Conservation (phyloP, 2,888 invertebrate genomes). For the Apamea anceps region DNA sequence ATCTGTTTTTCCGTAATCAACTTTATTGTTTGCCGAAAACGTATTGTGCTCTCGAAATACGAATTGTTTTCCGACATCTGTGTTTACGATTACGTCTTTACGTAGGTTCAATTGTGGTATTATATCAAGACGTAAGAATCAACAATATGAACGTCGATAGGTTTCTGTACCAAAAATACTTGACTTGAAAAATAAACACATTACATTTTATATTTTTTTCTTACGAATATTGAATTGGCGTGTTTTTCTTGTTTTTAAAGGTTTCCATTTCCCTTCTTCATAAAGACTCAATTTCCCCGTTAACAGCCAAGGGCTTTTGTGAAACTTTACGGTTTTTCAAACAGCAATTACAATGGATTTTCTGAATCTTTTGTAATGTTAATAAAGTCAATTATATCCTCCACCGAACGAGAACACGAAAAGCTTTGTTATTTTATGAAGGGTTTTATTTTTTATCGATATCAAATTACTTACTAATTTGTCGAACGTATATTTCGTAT, state of each 20-base stretch:
- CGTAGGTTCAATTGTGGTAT: slow-evolving; percentile 16
- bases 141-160: neutral
- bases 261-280: neutral
- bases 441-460: slow-evolving; percentile 16
- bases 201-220: neutral
- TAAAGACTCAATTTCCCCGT: neutral
- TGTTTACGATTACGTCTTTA: slow-evolving; percentile 30
- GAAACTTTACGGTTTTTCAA: slow-evolving; percentile 25
- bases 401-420: slow-evolving; percentile 6
- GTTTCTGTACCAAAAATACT: neutral
- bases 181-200: neutral
- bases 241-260: neutral
- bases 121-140: neutral
- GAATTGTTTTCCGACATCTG: slow-evolving; percentile 48
- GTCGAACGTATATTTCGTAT: neutral
- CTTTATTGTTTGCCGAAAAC: slow-evolving; percentile 47
- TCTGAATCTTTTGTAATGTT: slow-evolving; percentile 55
- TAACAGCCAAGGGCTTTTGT: slow-evolving; percentile 12
- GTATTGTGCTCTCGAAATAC: slow-evolving; percentile 48
- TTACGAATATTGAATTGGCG: neutral
- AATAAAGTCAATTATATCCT: slow-evolving; percentile 55
- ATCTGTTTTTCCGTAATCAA: too few relatives aligned
- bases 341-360: slow-evolving; percentile 39
- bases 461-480: slow-evolving; percentile 2
- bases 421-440: slow-evolving; percentile 18